Conservation (phyloP, 2,113 vertebrate species). For the Thymallus thymallus region DNA sequence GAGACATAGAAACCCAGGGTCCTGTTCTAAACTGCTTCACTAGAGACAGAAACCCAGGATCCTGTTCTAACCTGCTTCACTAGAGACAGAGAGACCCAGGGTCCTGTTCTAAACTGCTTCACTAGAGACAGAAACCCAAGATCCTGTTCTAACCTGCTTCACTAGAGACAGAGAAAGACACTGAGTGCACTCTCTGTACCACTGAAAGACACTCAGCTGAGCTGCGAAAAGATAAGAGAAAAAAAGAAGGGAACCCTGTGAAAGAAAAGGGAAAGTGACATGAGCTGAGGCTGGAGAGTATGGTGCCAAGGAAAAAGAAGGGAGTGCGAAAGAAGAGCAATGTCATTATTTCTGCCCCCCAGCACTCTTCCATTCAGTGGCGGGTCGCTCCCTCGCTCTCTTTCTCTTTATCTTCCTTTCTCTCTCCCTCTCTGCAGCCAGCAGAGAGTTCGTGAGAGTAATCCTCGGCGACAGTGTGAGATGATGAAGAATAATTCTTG, state of each 20-base stretch:
- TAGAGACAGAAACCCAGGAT: constrained; percentile 40
- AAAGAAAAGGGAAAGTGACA: constrained; percentile 65
- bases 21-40: constrained; percentile 28
- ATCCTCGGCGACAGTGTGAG: constrained; percentile 84
- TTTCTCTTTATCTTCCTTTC: constrained; percentile 13
- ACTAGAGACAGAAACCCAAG: constrained; percentile 22
- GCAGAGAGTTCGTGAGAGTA: constrained; percentile 80
- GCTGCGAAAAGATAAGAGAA: constrained; percentile 52
- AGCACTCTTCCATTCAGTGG: constrained; percentile 75
- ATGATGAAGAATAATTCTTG: constrained; percentile 86
- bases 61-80: constrained; percentile 25
- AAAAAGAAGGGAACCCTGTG: constrained; percentile 26
- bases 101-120: constrained; percentile 37
- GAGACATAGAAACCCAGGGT: constrained; percentile 42
- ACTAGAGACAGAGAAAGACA: constrained; percentile 24
- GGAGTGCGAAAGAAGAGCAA: constrained; percentile 84
- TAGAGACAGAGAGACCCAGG: constrained; percentile 29
- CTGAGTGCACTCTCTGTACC: constrained; percentile 13
- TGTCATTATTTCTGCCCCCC: constrained; percentile 83
- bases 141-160: constrained; percentile 38
- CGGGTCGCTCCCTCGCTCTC: constrained; percentile 60
- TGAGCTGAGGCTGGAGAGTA: constrained; percentile 76
- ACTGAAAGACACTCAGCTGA: constrained; percentile 55
- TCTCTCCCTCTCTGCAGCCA: constrained; percentile 69
- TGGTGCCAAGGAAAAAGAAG: constrained; percentile 76